Evolutionary conservation across 2,113 vertebrate genomes (phyloP), one percentile per base, ranked within the genome.

Genomic region (Bubo bubo): DNA sequence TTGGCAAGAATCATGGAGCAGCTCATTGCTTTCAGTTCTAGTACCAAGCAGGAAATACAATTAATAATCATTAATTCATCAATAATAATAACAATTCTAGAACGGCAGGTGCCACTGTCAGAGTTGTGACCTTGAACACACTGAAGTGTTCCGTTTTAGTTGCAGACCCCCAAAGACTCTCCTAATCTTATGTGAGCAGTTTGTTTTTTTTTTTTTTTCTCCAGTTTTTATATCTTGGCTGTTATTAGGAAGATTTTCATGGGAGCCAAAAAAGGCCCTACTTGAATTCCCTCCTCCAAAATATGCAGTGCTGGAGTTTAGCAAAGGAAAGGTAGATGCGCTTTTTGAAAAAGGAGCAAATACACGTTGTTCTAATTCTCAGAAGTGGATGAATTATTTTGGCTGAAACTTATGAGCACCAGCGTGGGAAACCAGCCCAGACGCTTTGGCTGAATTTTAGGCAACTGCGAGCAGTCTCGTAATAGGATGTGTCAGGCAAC

Each of bases 351-450:
- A 39, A 23, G 19, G 14, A 86, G 37, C 56, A 59, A 55, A 91
- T 50, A 26, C 67, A 41, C 28, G 19, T 45, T 94, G 79, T 77
- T 88, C 39, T 68, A 2, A 43, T 93, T 90, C 91, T 95, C 67
- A 83, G 59, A 83, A 88, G 53, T n/a, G 71, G 81, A 76, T 72
- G 58, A 86, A 86, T 88, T 91, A 8, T 93, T 93, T 73, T 80
- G 89, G 72, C 91, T 96, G 83, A 63, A 79, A 43, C 43, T 62
- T 39, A 24, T 4, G 50, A 94, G 56, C 76, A 64, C 45, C 86
- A 70, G 89, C 8, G 8, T 95, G 93, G 93, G 93, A 97, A 94
- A 59, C 5, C 72, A 89, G 91, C 91, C 93, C 96, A 86, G 94
- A 50, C 1, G 0, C 79, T 67, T 41, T 83, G 93, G 93, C 93